phyloP scores from a whole-genome alignment of 1,140 invertebrate species.

The Atta texana region DNA sequence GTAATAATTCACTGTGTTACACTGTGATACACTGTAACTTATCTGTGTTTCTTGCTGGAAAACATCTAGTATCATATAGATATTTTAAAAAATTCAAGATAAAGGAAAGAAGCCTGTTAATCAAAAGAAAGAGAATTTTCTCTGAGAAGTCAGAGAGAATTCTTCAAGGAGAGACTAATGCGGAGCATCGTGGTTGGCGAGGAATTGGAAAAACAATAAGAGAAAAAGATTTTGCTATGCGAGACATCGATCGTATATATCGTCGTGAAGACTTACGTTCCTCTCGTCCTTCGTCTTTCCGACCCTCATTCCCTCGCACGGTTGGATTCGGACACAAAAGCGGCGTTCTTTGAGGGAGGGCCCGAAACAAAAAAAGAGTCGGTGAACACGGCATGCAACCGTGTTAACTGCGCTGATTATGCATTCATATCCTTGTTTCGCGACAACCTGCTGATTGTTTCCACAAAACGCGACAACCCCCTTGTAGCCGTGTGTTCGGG shows the following conservation, averaged over 20 bases:
- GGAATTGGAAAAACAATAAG: constrained; percentile 66
- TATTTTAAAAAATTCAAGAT: constrained; percentile 7
- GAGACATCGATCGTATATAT: constrained; percentile 82
- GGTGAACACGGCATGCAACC: constrained; percentile 80
- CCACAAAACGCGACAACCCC: constrained; percentile 84
- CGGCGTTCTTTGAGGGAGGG: constrained; percentile 82
- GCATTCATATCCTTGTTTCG: constrained; percentile 85
- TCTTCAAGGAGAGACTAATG: constrained; percentile 43
- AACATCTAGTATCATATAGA: not conserved
- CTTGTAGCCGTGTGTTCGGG: constrained; percentile 69
- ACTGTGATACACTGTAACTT: too few relatives aligned
- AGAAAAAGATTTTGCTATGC: constrained; percentile 64
- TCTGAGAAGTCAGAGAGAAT: constrained; percentile 22
- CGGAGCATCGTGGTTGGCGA: constrained; percentile 70
- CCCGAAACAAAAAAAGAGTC: constrained; percentile 76
- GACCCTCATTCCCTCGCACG: constrained; percentile 32
- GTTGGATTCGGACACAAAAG: constrained; percentile 67
- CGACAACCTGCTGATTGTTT: constrained; percentile 83
- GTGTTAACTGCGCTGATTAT: constrained; percentile 84
- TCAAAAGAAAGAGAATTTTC: constrained; percentile 79
- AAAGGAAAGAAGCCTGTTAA: constrained; percentile 40
- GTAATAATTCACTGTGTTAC: too few relatives aligned
- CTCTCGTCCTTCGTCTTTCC: constrained; percentile 51
- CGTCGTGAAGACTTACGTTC: constrained; percentile 70
- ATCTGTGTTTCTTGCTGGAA: too few relatives aligned